Evolutionary conservation across 2,888 invertebrate species (phyloP), one percentile per base, ranked within the genome.

Genomic region (Xiphydria camelus): DNA sequence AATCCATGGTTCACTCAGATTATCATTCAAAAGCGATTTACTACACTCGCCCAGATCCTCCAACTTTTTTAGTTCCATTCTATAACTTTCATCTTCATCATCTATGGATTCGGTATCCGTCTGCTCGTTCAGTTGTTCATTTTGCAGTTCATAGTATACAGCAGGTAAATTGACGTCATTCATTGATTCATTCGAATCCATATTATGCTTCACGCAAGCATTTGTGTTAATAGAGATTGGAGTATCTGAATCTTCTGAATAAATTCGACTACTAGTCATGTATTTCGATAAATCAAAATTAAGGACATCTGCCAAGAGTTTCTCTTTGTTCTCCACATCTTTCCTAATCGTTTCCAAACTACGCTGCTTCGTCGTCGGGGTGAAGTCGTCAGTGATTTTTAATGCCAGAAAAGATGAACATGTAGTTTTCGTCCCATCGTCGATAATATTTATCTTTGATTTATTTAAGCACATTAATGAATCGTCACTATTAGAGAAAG

Each of bases 291-390:
- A 56, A 60, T 85, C 84, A 32, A 87, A 78, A 65, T 84, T 83
- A 20, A 88, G 75, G 66, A 86, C 79, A 62, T 84, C 83, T 0
- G 86, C 86, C 9, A 88, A 73, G 14, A 85, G 80, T 68, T 85
- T 87, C 60, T 90, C 89, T 68, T 90, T 90, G 52, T 83, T 81
- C 66, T 85, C 85, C 26, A 90, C 86, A 54, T 89, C 85, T 55
- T 83, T 82, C 56, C 85, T 82, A 37, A 90, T 82, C 0, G 83
- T 81, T 51, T 82, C 82, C 3, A 74, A 57, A 61, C 73, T 70
- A 39, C 73, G 51, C n/a, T 19, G 36, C 10, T 63, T 58, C 2
- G 57, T 41, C 32, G 61, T 63, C 12, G 64, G 22, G 17, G 62
- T 43, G 20, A 56, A 61, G 22, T 66, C 62, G 33, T 68, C 64